Percentiles rank a stretch among this genome's conserved stretches.
Evolutionary conservation across 2,888 invertebrate genomes (phyloP).

Genomic region (Lasioglossum lativentre): DNA sequence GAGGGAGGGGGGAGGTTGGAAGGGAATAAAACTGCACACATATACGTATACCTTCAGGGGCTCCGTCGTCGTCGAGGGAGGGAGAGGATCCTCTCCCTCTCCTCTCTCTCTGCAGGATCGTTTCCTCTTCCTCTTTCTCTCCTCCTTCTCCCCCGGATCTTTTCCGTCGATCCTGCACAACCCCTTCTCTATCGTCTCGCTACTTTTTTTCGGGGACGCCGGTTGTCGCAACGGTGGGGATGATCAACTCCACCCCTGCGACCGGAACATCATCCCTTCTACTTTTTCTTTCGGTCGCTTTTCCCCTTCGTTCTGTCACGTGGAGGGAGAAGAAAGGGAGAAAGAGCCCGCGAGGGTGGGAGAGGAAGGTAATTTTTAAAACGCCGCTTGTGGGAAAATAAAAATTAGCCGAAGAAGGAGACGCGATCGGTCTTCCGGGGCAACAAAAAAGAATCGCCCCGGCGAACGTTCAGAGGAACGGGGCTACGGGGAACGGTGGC

Average conservation of each 20-base stretch:
- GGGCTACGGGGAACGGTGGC: slow-evolving; percentile 33
- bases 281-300: slow-evolving; percentile 44
- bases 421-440: slow-evolving; percentile 49
- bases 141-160: slow-evolving; percentile 39
- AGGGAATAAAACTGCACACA: slow-evolving; percentile 37
- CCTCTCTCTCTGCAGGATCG: slow-evolving; percentile 34
- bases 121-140: slow-evolving; percentile 43
- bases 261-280: slow-evolving; percentile 49
- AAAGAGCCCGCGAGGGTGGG: not conserved
- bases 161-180: slow-evolving; percentile 41
- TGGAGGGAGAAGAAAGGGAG: slow-evolving; percentile 31
- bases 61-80: slow-evolving; percentile 11
- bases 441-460: slow-evolving; percentile 36
- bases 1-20: slow-evolving; percentile 17
- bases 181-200: slow-evolving; percentile 55
- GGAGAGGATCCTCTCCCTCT: slow-evolving; percentile 39
- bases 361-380: slow-evolving; percentile 81
- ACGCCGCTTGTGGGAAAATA: slow-evolving; percentile 82
- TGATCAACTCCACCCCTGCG: slow-evolving; percentile 53
- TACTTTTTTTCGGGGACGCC: slow-evolving; percentile 51
- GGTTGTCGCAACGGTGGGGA: slow-evolving; percentile 54
- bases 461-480: slow-evolving; percentile 31
- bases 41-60: not conserved
- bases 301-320: not conserved
- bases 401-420: slow-evolving; percentile 76